phyloP scores from a whole-genome alignment of 2,797 vertebrate species.

The Urocyon cinereoargenteus region DNA sequence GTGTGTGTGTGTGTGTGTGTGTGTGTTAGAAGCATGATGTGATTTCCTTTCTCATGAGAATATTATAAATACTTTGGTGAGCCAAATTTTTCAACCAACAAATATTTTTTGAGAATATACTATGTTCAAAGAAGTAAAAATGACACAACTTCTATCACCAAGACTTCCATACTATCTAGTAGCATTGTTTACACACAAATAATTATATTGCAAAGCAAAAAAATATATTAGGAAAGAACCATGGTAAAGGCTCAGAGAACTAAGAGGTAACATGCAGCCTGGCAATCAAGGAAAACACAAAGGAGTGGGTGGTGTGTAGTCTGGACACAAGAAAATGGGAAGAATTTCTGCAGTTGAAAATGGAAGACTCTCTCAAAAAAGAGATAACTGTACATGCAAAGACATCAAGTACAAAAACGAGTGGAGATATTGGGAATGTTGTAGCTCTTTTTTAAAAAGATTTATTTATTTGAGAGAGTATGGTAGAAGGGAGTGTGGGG shows the following conservation, averaged over 20 bases:
- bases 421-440: not conserved
- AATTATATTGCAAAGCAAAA: not conserved
- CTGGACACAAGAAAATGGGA: not conserved
- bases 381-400: not conserved
- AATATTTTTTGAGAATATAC: not conserved
- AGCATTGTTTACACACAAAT: not conserved
- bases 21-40: not conserved
- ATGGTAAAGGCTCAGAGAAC: not conserved
- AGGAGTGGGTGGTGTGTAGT: not conserved
- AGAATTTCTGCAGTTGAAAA: not conserved
- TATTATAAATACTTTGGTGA: not conserved
- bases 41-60: not conserved
- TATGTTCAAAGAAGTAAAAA: not conserved
- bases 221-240: not conserved
- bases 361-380: not conserved
- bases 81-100: not conserved
- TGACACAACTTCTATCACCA: not conserved
- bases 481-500: not conserved
- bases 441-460: not conserved
- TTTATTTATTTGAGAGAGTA: not conserved
- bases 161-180: not conserved
- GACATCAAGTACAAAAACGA: not conserved
- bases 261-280: not conserved
- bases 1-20: not conserved
- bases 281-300: not conserved